These are phyloP conservation scores for Periparus ater DNA, from an alignment of 2,797 vertebrate species.

Conservation along the genomic window DNA sequence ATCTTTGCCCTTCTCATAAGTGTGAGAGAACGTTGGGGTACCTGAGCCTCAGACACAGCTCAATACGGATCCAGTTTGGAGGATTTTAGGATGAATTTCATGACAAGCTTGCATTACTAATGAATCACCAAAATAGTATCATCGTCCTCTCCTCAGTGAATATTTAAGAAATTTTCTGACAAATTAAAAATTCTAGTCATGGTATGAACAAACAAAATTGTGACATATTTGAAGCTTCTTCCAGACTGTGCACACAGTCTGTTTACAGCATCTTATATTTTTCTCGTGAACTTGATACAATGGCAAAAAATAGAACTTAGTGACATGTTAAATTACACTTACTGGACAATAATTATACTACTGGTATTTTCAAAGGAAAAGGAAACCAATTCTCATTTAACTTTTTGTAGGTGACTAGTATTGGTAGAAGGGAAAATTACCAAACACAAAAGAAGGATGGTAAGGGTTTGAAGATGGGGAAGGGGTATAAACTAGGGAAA, in stretches of 20 bases:
- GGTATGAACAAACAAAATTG: neutral
- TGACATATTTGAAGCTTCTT: neutral
- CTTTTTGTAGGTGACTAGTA: neutral
- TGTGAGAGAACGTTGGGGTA: neutral
- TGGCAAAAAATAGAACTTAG: neutral
- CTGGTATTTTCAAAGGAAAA: neutral
- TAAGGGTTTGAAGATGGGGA: neutral
- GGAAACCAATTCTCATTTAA: neutral
- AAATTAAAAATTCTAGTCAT: neutral
- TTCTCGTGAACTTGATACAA: neutral
- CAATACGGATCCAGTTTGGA: neutral
- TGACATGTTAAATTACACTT: neutral
- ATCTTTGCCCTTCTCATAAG: conserved; percentile 1
- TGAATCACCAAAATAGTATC: neutral
- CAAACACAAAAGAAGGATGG: neutral
- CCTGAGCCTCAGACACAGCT: neutral
- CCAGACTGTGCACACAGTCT: neutral
- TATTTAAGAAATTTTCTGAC: neutral
- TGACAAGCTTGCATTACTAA: neutral
- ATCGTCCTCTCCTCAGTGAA: neutral
- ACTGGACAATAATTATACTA: neutral
- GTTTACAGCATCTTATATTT: neutral
- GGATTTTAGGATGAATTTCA: neutral
- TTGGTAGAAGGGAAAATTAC: neutral
- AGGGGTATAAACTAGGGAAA: neutral